Base-by-base conservation (phyloP, 2,113 vertebrate species). In the Agelaius tricolor region DNA sequence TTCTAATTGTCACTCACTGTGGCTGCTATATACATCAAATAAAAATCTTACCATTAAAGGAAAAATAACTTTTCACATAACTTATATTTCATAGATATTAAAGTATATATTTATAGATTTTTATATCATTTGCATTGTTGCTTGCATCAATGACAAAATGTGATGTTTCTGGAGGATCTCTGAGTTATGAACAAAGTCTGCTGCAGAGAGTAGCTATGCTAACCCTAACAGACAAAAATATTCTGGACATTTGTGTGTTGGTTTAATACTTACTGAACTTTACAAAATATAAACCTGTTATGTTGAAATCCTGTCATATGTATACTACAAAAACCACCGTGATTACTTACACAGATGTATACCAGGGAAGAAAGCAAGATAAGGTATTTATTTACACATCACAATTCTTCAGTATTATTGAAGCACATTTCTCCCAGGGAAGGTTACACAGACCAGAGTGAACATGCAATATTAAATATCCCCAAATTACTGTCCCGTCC, bases 71-170 rank as follows among this genome's bases (percentile, higher is more conserved):
- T 68, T 84, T 87, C 67, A 89, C 37, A 31, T 76, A 87, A 55
- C 33, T 27, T 33, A 44, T 90, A 37, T 63, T 90, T 63, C 16
- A 63, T 37, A 28, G 14, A 43, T 41, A 35, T 19, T 27, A 35
- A 68, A 22, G 5, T 23, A 31, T 23, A 3, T 58, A 58, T 18
- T 8, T 41, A 41, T 8, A 22, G 21, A 46, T 69, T 69, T 80
- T 89, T 83, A 87, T 44, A 54, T 7, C 31, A 30, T 7, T 19
- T 43, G 37, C n/a, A 62, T 87, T 84, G 55, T 35, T 52, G 37
- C 71, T 80, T 59, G 47, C 47, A 88, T 74, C 54, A 87, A 23
- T 68, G 57, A 84, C n/a, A 81, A 86, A 95, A 71, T 7, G 57
- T 4, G 15, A 16, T 54, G 27, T 69, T 89, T 80, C 30, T 37